Conservation (phyloP, 2,888 invertebrate genomes). For the Elegia similella region DNA sequence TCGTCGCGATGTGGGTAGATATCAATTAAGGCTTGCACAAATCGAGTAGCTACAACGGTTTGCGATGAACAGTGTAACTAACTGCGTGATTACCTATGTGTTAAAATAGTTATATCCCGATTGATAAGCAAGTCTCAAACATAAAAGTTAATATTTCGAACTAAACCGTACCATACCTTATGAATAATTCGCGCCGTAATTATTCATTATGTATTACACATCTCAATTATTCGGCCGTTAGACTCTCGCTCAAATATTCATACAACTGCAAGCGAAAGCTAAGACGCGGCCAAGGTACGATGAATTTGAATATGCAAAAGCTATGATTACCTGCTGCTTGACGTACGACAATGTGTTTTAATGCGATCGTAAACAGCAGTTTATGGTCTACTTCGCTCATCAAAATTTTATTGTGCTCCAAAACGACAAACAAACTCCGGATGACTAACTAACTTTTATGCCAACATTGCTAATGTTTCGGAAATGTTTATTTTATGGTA, state of each 20-base stretch:
- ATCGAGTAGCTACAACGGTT: too few relatives aligned
- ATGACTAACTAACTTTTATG: constrained; percentile 32
- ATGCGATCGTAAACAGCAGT: constrained; percentile 48
- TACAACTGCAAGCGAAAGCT: neutral
- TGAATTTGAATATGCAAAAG: constrained; percentile 16
- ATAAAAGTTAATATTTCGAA: too few relatives aligned
- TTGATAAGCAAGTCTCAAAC: too few relatives aligned
- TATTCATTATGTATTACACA: neutral
- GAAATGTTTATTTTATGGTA: constrained; percentile 17
- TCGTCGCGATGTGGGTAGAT: too few relatives aligned
- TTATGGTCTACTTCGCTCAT: constrained; percentile 44
- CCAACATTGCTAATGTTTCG: constrained; percentile 34
- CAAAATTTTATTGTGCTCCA: constrained; percentile 49
- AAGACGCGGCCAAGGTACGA: neutral
- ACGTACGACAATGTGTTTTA: constrained; percentile 45
- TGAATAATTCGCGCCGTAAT: constrained; percentile 3
- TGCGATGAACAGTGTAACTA: too few relatives aligned
- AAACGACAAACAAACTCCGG: constrained; percentile 46
- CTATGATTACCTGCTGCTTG: constrained; percentile 42
- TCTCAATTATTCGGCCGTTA: neutral
- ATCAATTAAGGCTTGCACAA: too few relatives aligned
- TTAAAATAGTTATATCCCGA: too few relatives aligned
- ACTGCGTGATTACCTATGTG: too few relatives aligned
- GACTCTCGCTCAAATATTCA: constrained; percentile 9
- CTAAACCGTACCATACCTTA: neutral